A percentile compares a stretch with the other conserved stretches of the same genome.
Evolutionary conservation across 1,140 invertebrate genomes (phyloP).

Genomic region (Cotesia glomerata): DNA sequence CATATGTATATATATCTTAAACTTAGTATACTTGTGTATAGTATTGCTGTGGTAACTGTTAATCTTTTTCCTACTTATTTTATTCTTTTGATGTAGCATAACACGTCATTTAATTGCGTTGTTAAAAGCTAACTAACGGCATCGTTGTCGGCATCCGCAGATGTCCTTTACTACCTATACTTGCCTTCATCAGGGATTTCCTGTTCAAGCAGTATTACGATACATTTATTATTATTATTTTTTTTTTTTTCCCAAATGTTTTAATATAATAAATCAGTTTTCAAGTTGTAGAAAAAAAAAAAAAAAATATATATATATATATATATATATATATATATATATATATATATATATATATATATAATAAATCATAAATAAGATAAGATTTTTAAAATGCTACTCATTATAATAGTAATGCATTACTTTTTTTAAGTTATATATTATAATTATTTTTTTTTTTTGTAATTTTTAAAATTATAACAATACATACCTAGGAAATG

Average conservation of each 20-base stretch:
- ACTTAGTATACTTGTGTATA: background rate
- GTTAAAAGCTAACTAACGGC: constrained; percentile 16
- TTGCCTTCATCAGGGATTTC: background rate
- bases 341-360: too few relatives aligned
- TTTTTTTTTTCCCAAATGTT: background rate
- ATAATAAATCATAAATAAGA: too few relatives aligned
- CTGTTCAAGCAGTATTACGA: constrained; percentile 14
- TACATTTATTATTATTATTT: background rate
- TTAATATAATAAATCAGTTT: background rate
- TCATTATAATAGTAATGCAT: too few relatives aligned
- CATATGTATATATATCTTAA: background rate
- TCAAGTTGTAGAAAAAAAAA: too few relatives aligned
- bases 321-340: too few relatives aligned
- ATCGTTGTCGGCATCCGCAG: constrained; percentile 1
- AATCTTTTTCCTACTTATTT: background rate
- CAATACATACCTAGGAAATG: constrained; percentile 79
- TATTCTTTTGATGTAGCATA: background rate
- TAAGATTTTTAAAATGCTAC: too few relatives aligned
- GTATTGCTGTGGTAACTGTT: background rate
- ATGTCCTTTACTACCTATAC: background rate
- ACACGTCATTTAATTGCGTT: constrained; percentile 18
- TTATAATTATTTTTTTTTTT: background rate
- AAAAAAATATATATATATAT: too few relatives aligned
- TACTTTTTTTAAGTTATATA: too few relatives aligned
- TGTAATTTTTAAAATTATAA: background rate